phyloP scores from a whole-genome alignment of 2,113 vertebrate species.

The Arvicanthis niloticus region DNA sequence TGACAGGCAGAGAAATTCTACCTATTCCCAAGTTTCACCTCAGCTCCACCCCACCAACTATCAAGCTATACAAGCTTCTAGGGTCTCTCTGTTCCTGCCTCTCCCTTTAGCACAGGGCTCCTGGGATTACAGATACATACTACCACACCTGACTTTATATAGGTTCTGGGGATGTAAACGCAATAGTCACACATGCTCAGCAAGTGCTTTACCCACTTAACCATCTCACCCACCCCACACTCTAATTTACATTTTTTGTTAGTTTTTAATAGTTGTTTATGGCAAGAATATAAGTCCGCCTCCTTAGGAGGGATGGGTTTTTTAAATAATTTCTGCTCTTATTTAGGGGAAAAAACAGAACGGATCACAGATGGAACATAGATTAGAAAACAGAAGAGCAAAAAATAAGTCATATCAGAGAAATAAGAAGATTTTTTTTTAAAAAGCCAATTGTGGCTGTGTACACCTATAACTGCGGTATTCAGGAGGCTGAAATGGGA shows the following conservation, averaged over 20 bases:
- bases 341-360: slow-evolving; percentile 18
- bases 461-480: not conserved
- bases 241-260: not conserved
- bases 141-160: not conserved
- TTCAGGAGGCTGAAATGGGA: not conserved
- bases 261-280: slow-evolving; percentile 41
- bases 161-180: not conserved
- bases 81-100: not conserved
- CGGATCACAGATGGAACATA: not conserved
- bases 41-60: no score
- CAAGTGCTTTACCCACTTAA: no score
- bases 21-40: not conserved
- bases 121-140: no score
- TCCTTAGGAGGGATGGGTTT: not conserved
- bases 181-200: not conserved
- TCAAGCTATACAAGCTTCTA: not conserved
- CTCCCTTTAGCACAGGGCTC: not conserved
- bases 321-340: not conserved
- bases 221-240: not conserved
- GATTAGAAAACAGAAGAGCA: not conserved
- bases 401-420: not conserved
- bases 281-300: not conserved
- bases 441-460: not conserved
- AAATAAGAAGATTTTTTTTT: no score
- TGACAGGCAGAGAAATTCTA: not conserved